A percentile compares a stretch with the other conserved stretches of the same genome.
phyloP scores from a whole-genome alignment of 2,888 invertebrate genomes.

The Metacarcinus magister region DNA sequence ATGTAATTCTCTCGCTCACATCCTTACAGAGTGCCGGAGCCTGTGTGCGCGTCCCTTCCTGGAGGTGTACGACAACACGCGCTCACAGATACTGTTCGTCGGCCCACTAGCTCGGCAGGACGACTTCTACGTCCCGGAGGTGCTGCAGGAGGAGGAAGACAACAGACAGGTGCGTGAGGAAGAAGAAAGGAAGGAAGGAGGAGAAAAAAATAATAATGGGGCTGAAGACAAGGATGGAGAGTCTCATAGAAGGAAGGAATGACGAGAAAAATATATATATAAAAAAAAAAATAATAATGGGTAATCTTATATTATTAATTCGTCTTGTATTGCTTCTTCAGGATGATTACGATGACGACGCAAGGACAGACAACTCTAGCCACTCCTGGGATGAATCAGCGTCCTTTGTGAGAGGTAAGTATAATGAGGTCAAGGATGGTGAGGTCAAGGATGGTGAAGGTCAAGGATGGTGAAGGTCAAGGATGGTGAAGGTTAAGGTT shows the following conservation, averaged over 20 bases:
- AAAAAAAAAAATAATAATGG: too few species aligned
- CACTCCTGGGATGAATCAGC: slow-evolving; percentile 77
- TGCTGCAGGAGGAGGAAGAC: slow-evolving; percentile 79
- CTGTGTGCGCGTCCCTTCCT: slow-evolving; percentile 86
- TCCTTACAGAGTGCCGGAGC: slow-evolving; percentile 83
- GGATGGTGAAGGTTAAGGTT: too few species aligned
- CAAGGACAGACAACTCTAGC: slow-evolving; percentile 72
- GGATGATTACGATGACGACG: slow-evolving; percentile 76
- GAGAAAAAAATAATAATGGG: too few species aligned
- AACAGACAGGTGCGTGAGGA: neutral
- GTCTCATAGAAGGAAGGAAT: too few species aligned
- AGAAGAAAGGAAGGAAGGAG: neutral
- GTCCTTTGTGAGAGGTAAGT: slow-evolving; percentile 75
- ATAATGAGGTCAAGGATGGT: neutral
- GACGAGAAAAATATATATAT: too few species aligned
- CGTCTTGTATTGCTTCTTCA: neutral
- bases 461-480: neutral
- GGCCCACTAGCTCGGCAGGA: slow-evolving; percentile 85
- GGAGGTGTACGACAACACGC: slow-evolving; percentile 85
- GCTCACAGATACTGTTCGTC: slow-evolving; percentile 84
- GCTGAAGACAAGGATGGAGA: too few species aligned
- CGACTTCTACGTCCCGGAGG: slow-evolving; percentile 85
- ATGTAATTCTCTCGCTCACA: neutral
- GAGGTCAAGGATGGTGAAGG: neutral
- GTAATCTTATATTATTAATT: neutral